A percentile compares a stretch with the other conserved stretches of the same genome.
These are phyloP conservation scores for Vulpes ferrilata DNA, from an alignment of 2,113 vertebrate species.

Conservation along the genomic window DNA sequence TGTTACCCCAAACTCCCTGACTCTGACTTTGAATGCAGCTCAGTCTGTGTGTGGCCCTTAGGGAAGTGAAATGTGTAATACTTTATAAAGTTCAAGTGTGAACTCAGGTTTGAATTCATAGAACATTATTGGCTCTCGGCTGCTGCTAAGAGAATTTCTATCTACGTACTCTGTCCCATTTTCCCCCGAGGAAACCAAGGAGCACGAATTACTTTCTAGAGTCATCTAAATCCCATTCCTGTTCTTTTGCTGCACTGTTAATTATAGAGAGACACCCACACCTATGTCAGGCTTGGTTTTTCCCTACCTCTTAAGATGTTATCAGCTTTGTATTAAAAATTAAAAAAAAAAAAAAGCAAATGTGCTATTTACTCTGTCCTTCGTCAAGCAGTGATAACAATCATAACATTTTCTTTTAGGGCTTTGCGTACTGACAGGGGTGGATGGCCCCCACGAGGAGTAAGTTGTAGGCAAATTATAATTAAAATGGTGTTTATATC, in stretches of 20 bases:
- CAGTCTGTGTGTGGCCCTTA: neutral
- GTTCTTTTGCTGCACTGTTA: neutral
- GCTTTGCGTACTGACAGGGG: neutral
- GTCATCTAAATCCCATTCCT: neutral
- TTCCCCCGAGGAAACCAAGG: neutral
- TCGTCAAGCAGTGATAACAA: neutral
- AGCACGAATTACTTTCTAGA: neutral
- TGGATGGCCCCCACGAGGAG: neutral
- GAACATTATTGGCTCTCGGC: neutral
- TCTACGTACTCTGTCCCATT: no score
- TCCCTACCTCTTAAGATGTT: neutral
- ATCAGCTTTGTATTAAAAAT: neutral
- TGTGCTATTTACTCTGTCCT: neutral
- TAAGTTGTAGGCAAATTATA: neutral
- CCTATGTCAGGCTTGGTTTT: neutral
- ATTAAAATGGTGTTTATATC: neutral
- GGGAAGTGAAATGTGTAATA: neutral
- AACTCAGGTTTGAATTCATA: neutral
- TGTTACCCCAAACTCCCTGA: neutral
- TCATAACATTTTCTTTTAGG: neutral
- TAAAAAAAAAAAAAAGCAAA: neutral
- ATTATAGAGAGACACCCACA: neutral
- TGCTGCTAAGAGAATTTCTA: no score
- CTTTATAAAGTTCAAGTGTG: neutral
- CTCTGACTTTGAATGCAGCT: no score